Base-by-base conservation (phyloP, 2,888 invertebrate species). In the Plusia festucae region DNA sequence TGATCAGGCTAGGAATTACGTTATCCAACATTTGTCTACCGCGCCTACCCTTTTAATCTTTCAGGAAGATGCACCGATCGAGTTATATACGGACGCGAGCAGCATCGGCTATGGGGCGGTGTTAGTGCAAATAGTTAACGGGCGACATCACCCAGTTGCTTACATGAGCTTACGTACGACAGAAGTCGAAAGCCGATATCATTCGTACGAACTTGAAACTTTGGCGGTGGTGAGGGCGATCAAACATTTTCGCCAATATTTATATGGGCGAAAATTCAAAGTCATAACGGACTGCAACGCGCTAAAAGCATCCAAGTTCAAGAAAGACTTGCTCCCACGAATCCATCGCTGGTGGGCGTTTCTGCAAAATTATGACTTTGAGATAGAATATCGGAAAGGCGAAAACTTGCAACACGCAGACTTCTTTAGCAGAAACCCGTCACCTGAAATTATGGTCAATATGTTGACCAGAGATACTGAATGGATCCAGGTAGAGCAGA, bases 311-410 rank as follows among this genome's bases (percentile, higher is more conserved):
- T 85, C 85, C 0, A 76, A 78, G 34, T 74, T 81, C 18, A 84
- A 85, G 78, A 54, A 60, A 46, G 84, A 85, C 2, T 52, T 85
- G 0, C 32, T 83, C 0, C 82, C 84, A 0, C 55, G 85, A 0
- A 69, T 86, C 2, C 77, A 83, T 55, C 40, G 85, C 0, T 85
- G 85, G 85, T 87, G 85, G 84, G 70, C 82, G 0, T 85, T 53
- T 53, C 44, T 87, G 0, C 83, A 85, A 67, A 79, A 81, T 40
- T 84, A 46, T 27, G 71, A 81, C 0, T 74, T 82, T 34, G 76
- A 79, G 0, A 60, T 83, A 2, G 76, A 79, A 24, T 81, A 82
- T 44, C 22, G 79, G 0, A 80, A 78, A 32, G 76, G 76, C 1
- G 69, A 77, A 15, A 44, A 60, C 3, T n/a, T 70, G 13, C 75